Base-by-base conservation (phyloP, 2,113 vertebrate genomes). In the Cathartes aura region DNA sequence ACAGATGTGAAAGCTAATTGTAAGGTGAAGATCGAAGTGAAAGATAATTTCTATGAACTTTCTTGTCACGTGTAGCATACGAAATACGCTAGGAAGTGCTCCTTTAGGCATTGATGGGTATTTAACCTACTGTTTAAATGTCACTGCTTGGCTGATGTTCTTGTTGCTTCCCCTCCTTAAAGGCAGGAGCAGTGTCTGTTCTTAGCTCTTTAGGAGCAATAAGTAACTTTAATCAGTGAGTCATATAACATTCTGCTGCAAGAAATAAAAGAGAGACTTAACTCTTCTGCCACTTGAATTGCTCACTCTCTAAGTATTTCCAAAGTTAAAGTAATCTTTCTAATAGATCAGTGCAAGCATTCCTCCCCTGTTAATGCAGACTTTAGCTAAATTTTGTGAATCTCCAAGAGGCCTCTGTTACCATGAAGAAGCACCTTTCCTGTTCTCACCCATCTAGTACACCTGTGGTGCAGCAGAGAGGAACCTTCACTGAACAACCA, bases 111-210 rank as follows among this genome's bases (percentile, higher is more conserved):
- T 9, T 80, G 53, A 47, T 53, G 8, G 23, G 13, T 93, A 40
- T 96, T 89, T 90, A 96, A 94, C 36, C 27, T 90, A 21, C 26
- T 89, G 19, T 82, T 97, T 93, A 90, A 92, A 86, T 91, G 85
- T 71, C 93, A 70, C 7, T 93, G 75, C 53, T 87, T 85, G 23
- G 34, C 59, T 90, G 58, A 91, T 74, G 19, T 47, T 60, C 53
- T 71, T 86, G 40, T 67, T 79, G 67, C 43, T 95, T 94, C 74
- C 29, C 11, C 8, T 14, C 6, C 11, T 29, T 63, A 78, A 63
- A 90, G 18, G 18, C 12, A 73, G 42, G 73, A 83, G 15, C 38
- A 79, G 87, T 66, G 7, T 66, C 84, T 75, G 48, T 59, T 87
- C 53, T 72, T 78, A 74, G 32, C 38, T 60, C 21, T 71, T 68